Conservation (phyloP, 2,113 vertebrate genomes). For the Chaenocephalus aceratus region DNA sequence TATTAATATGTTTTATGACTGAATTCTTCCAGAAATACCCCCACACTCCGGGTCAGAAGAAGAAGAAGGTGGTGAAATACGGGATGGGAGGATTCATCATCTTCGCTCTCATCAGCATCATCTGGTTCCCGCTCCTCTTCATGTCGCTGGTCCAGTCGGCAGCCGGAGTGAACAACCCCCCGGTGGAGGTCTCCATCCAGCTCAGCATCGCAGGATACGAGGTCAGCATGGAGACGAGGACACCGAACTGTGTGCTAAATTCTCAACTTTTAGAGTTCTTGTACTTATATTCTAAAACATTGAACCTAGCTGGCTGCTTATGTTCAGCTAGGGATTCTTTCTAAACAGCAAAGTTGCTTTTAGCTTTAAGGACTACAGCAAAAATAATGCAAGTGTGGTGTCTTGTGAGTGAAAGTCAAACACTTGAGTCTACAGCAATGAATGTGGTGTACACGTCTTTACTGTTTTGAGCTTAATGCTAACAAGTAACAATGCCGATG, state of each 20-base stretch:
- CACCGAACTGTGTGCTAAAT: not conserved
- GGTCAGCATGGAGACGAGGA: slow-evolving; percentile 50
- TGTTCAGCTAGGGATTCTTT: not conserved
- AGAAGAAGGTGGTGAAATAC: slow-evolving; percentile 84
- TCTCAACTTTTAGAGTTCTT: not conserved
- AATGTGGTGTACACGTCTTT: no score
- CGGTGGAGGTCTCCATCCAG: slow-evolving; percentile 81
- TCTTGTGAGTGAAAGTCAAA: no score
- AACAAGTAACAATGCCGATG: no score
- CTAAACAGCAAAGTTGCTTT: not conserved
- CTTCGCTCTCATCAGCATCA: slow-evolving; percentile 76
- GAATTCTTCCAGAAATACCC: slow-evolving; percentile 83
- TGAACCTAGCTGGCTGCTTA: not conserved
- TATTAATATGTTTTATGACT: not conserved
- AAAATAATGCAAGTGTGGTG: not conserved
- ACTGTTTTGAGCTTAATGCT: no score
- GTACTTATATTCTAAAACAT: not conserved
- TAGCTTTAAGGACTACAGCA: not conserved
- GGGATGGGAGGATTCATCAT: slow-evolving; percentile 82
- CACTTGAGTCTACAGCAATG: not conserved
- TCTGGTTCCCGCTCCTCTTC: slow-evolving; percentile 86
- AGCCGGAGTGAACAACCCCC: slow-evolving; percentile 82
- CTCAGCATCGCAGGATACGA: slow-evolving; percentile 81
- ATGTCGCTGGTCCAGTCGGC: slow-evolving; percentile 83
- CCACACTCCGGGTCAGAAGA: slow-evolving; percentile 83